Evolutionary conservation across 2,888 invertebrate species (phyloP).

Genomic region (Caenorhabditis becei): DNA sequence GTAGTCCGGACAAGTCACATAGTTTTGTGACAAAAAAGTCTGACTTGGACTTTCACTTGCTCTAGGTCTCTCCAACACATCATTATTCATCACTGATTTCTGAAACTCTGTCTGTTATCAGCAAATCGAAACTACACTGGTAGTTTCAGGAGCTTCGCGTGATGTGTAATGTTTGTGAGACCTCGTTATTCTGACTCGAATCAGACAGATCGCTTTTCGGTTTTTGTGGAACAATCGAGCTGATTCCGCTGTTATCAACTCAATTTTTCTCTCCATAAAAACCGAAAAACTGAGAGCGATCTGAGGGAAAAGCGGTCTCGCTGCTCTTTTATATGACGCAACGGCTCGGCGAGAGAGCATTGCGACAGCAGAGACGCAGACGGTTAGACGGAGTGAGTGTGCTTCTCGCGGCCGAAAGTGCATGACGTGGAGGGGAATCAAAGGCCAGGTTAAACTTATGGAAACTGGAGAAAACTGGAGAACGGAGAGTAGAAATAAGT

Average conservation of each 20-base stretch:
- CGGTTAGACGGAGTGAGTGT: not conserved
- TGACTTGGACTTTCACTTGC: not conserved
- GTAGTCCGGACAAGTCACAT: not conserved
- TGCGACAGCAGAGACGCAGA: not conserved
- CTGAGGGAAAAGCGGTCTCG: not conserved
- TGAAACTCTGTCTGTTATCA: slow-evolving; percentile 1
- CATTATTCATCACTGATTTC: not conserved
- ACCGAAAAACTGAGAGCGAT: not conserved
- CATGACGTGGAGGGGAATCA: not conserved
- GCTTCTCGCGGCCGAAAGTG: not conserved
- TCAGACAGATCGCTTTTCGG: not conserved
- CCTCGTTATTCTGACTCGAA: not conserved
- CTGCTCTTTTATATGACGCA: slow-evolving; percentile 1
- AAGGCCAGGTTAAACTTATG: not conserved
- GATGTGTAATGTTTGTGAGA: too few relatives aligned
- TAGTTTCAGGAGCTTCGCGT: too few relatives aligned
- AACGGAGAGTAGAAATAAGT: too few relatives aligned
- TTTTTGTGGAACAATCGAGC: not conserved
- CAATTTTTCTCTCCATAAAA: not conserved
- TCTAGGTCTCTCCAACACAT: not conserved
- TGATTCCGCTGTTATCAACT: not conserved
- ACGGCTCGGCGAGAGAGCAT: not conserved
- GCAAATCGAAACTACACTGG: too few relatives aligned
- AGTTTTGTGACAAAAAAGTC: not conserved
- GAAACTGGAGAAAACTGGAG: not conserved